Evolutionary conservation across 2,113 vertebrate genomes (phyloP).

Genomic region (Pteronura brasiliensis): DNA sequence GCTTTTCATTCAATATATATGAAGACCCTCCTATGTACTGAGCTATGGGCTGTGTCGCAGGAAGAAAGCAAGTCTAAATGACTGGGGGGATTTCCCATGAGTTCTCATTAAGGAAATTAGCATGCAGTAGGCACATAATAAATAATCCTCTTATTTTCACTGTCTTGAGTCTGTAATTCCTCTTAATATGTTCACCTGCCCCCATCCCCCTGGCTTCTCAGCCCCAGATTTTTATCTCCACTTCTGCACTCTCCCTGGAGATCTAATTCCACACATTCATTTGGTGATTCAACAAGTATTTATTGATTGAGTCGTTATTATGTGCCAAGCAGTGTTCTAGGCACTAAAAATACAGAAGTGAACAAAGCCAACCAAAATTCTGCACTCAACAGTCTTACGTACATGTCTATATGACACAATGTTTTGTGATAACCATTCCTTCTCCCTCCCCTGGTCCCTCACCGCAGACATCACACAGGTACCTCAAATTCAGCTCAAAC

Average conservation of each 20-base stretch:
- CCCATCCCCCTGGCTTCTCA: not conserved
- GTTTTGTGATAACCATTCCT: not conserved
- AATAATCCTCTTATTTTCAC: not conserved
- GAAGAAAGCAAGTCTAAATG: not conserved
- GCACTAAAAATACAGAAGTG: not conserved
- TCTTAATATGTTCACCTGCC: not conserved
- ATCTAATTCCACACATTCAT: not conserved
- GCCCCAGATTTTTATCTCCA: not conserved
- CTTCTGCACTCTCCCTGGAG: not conserved
- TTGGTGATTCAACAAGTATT: not conserved
- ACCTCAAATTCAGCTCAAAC: not conserved
- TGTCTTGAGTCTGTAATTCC: not conserved
- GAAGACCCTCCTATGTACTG: not conserved
- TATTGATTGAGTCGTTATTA: not conserved
- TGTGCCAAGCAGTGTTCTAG: not conserved
- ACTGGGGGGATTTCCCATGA: not conserved
- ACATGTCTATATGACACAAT: not conserved
- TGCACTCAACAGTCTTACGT: not conserved
- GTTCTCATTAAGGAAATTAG: not conserved
- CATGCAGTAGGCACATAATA: not conserved
- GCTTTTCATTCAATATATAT: not conserved
- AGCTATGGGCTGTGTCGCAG: not conserved
- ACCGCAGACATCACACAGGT: not conserved
- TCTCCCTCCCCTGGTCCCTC: rapidly evolving
- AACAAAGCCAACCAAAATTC: not conserved